These are phyloP conservation scores for Ctenopoma kingsleyae DNA, from an alignment of 2,797 vertebrate species.

Conservation along the genomic window DNA sequence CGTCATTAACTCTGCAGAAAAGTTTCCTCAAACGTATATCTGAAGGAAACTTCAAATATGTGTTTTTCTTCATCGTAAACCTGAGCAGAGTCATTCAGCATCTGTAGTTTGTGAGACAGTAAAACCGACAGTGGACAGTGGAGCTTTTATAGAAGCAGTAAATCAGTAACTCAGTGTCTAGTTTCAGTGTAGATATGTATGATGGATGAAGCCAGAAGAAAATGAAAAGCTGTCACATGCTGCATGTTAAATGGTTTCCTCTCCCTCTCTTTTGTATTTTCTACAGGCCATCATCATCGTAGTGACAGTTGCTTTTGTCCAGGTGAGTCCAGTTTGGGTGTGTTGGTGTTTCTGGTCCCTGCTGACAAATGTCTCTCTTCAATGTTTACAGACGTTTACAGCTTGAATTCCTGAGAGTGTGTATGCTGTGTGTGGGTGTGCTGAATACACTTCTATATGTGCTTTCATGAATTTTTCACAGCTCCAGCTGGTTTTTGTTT, in stretches of 20 bases:
- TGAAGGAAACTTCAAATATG: no score
- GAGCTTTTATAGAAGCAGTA: no score
- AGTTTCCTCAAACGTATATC: no score
- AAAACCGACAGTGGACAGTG: neutral
- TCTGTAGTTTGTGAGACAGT: no score
- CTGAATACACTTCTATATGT: neutral
- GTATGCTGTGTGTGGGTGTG: neutral
- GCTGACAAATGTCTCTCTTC: neutral
- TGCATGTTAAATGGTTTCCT: no score
- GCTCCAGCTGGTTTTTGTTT: neutral
- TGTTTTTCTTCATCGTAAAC: no score
- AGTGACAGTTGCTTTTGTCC: conserved; percentile 97
- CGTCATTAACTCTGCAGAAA: no score
- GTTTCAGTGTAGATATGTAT: neutral
- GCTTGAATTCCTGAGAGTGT: no score
- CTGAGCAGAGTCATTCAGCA: no score
- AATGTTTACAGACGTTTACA: no score
- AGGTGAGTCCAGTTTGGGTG: conserved; percentile 85
- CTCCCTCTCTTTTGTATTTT: neutral
- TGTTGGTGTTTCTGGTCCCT: neutral
- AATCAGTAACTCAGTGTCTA: neutral
- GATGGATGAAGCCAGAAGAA: neutral
- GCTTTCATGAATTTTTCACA: neutral
- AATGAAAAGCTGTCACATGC: neutral
- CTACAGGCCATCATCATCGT: conserved; percentile 97